A percentile compares a stretch with the other conserved stretches of the same genome.
These are phyloP conservation scores for Paralichthys olivaceus DNA, from an alignment of 2,113 vertebrate species.

Conservation along the genomic window DNA sequence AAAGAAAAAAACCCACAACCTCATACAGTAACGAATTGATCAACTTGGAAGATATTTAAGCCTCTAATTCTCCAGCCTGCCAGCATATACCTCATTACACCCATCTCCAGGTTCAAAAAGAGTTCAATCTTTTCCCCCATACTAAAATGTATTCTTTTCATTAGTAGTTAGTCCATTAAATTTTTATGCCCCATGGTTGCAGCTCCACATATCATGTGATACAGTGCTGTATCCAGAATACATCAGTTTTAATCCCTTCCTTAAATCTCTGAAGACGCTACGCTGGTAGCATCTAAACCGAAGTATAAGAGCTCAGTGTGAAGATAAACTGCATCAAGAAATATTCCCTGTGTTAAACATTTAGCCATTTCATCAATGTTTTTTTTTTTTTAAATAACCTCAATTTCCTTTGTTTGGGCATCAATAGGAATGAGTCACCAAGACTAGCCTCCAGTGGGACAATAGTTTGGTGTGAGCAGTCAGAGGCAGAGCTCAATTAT, in stretches of 20 bases:
- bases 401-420: constrained; percentile 43
- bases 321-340: constrained; percentile 24
- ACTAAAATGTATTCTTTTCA: constrained; percentile 19
- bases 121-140: constrained; percentile 28
- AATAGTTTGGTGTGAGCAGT: constrained; percentile 41
- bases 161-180: constrained; percentile 12
- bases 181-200: constrained; percentile 8
- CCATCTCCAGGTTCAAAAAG: constrained; percentile 9
- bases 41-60: constrained; percentile 1
- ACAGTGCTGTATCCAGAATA: neutral
- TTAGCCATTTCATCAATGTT: constrained; percentile 18
- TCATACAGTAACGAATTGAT: neutral
- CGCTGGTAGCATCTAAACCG: neutral
- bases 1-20: neutral
- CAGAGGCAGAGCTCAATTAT: constrained; percentile 54
- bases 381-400: constrained; percentile 14
- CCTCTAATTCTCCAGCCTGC: constrained; percentile 1
- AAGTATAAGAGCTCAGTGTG: constrained; percentile 4
- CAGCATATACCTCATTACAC: constrained; percentile 18
- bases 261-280: neutral
- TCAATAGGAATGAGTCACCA: constrained; percentile 32
- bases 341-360: constrained; percentile 21
- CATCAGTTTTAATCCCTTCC: constrained; percentile 18
- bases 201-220: constrained; percentile 14
- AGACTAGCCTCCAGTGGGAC: constrained; percentile 51